Base-by-base conservation (phyloP, 2,888 invertebrate species). In the Eilema griseolum region DNA sequence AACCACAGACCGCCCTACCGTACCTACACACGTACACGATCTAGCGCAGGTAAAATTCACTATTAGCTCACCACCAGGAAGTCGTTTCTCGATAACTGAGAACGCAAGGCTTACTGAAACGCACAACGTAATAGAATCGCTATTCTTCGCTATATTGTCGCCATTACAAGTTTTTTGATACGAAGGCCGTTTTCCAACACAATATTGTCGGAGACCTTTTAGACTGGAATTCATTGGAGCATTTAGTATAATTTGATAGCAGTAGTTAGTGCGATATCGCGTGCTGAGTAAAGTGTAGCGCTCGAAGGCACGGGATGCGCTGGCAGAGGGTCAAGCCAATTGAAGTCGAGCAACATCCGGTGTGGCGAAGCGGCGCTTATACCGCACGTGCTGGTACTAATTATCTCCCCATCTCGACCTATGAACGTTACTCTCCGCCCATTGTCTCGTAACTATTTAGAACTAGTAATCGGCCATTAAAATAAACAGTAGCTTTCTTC, bases 281-380 rank as follows among this genome's bases (percentile, higher is more conserved):
- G 87, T 88, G 86, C 82, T 84, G 83, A 79, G 84, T 83, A 83
- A 82, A 88, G 80, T 82, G 82, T 79, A 80, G 78, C 81, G 81
- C 81, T 83, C 84, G 82, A 89, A 85, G 87, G 85, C 84, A 89
- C 92, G 93, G 92, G 90, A 92, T 89, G 88, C 86, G 88, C 83
- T 87, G 89, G 85, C 91, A 90, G 91, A 89, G 93, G 94, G 94
- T 94, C 94, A 94, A 94, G 90, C 92, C 94, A 94, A 95, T 94
- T 94, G 93, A 91, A 89, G 92, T 86, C 89, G 91, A 87, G 88
- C 85, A 86, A 91, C 93, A 91, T 93, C 93, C 94, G 93, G 90
- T 86, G 83, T 81, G 76, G 81, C 86, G 88, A 85, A 84, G 86
- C 85, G 87, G 81, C 86, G 86, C 84, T 83, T 83, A 84, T 82